A percentile compares a stretch with the other conserved stretches of the same genome.
phyloP scores from a whole-genome alignment of 2,113 vertebrate genomes.

The Ammospiza caudacuta region DNA sequence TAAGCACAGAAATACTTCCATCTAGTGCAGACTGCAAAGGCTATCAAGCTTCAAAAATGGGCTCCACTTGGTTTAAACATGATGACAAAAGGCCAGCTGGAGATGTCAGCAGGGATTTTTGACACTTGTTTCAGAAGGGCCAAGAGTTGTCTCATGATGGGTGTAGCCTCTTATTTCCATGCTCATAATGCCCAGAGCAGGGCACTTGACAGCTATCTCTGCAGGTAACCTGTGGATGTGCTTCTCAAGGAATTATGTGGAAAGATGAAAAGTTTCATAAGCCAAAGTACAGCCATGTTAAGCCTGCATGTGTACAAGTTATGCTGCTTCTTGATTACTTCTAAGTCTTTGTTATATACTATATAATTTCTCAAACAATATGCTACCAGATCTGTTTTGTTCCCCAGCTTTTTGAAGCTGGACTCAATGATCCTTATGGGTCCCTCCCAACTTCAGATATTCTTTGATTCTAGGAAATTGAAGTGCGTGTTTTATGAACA shows the following conservation, averaged over 20 bases:
- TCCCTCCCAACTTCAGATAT: not conserved
- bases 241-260: not conserved
- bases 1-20: not conserved
- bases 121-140: not conserved
- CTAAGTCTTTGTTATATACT: not conserved
- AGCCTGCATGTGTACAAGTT: not conserved
- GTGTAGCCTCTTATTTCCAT: not conserved
- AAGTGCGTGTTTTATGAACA: not conserved
- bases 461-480: not conserved
- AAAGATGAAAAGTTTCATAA: not conserved
- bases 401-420: not conserved
- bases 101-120: not conserved
- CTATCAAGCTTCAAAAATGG: not conserved
- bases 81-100: not conserved
- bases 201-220: not conserved
- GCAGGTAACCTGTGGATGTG: not conserved
- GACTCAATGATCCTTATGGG: not conserved
- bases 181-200: not conserved
- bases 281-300: not conserved
- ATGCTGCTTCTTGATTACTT: not conserved
- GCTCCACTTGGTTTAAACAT: fast-evolving
- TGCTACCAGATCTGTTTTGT: fast-evolving
- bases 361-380: not conserved
- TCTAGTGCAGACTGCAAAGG: not conserved
- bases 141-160: fast-evolving